These are phyloP conservation scores for Chaetodon trifasciatus DNA, from an alignment of 2,797 vertebrate genomes.

Conservation along the genomic window DNA sequence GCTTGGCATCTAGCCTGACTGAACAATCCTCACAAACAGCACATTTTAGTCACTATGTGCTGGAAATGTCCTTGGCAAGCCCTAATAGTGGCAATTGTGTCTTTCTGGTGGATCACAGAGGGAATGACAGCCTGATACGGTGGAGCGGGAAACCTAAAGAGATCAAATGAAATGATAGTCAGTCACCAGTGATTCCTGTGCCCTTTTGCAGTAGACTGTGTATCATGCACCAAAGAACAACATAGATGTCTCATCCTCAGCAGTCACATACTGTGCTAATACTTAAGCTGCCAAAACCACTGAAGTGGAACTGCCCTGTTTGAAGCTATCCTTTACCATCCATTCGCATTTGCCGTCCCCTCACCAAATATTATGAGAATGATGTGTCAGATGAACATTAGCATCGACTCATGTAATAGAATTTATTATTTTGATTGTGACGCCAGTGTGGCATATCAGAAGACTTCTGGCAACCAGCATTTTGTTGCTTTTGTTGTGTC, in stretches of 20 bases:
- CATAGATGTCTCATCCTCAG: conserved; percentile 74
- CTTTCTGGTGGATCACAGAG: conserved; percentile 79
- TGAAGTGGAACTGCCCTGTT: conserved; percentile 70
- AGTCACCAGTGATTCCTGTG: conserved; percentile 75
- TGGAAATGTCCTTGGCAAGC: conserved; percentile 74
- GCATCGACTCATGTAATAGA: conserved; percentile 54
- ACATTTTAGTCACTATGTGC: conserved; percentile 62
- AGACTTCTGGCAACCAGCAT: conserved; percentile 73
- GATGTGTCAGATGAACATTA: conserved; percentile 61
- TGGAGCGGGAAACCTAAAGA: conserved; percentile 74
- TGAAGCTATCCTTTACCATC: conserved; percentile 62
- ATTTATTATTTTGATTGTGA: conserved; percentile 65
- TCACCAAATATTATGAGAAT: conserved; percentile 65
- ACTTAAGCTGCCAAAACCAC: conserved; percentile 72
- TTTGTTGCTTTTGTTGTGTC: conserved; percentile 83
- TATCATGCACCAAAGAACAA: conserved; percentile 77
- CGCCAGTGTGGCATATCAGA: conserved; percentile 64
- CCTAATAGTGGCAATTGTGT: conserved; percentile 74
- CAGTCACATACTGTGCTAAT: conserved; percentile 74
- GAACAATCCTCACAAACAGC: conserved; percentile 66
- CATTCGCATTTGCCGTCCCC: conserved; percentile 58
- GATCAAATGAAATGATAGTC: conserved; percentile 82
- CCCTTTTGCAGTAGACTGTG: conserved; percentile 76
- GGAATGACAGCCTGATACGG: conserved; percentile 72
- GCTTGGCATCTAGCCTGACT: conserved; percentile 62